A percentile compares a stretch with the other conserved stretches of the same genome.
Evolutionary conservation across 2,797 vertebrate genomes (phyloP).

Genomic region (Cottoperca gobio): DNA sequence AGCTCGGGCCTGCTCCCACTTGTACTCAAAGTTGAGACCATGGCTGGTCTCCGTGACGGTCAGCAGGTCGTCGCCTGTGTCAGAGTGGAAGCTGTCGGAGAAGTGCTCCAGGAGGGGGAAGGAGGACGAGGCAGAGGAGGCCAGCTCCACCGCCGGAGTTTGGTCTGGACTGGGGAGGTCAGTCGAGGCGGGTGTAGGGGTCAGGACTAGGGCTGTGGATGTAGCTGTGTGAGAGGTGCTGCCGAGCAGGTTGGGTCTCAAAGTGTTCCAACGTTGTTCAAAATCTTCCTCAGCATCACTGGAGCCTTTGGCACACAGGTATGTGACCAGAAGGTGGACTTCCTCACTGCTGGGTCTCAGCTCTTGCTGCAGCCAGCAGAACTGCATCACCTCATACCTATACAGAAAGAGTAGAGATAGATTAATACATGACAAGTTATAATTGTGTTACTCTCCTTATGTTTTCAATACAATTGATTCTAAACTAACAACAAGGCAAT

Average conservation of each 20-base stretch:
- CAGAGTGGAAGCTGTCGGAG: constrained; percentile 91
- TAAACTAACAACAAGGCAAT: constrained; percentile 5
- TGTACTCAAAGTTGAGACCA: constrained; percentile 97
- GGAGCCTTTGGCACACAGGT: constrained; percentile 93
- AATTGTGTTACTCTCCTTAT: neutral
- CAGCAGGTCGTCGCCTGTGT: constrained; percentile 92
- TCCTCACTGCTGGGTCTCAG: constrained; percentile 95
- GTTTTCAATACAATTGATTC: neutral
- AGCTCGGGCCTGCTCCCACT: constrained; percentile 92
- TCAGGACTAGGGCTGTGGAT: constrained; percentile 71
- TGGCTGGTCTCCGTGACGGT: constrained; percentile 97
- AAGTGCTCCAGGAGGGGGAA: constrained; percentile 96
- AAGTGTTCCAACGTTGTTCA: constrained; percentile 94
- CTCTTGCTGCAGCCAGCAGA: constrained; percentile 98
- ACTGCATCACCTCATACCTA: constrained; percentile 99
- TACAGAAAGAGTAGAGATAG: neutral
- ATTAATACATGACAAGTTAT: constrained; percentile 1
- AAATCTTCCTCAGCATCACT: constrained; percentile 94
- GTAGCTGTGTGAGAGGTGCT: constrained; percentile 74
- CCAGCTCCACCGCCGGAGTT: constrained; percentile 79
- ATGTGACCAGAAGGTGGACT: constrained; percentile 94
- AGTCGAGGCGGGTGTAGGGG: constrained; percentile 80
- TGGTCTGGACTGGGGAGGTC: constrained; percentile 65
- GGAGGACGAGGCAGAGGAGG: constrained; percentile 86
- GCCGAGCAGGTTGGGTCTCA: constrained; percentile 89